These are phyloP conservation scores for Calameuta filiformis DNA, from an alignment of 2,888 invertebrate species.

Conservation along the genomic window DNA sequence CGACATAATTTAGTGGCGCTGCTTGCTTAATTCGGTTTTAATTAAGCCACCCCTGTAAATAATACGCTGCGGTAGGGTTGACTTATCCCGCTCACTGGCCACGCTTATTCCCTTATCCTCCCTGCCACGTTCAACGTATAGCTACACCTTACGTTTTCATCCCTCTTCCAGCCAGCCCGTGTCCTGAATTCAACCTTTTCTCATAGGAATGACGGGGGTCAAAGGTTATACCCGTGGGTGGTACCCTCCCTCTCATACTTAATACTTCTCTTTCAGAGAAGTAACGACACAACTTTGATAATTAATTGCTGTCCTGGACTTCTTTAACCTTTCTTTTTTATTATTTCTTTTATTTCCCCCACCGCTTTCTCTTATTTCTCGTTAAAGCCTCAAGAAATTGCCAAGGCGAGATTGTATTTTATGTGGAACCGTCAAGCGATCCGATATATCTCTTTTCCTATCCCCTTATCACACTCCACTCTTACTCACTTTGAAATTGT, in stretches of 20 bases:
- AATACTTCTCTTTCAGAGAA: neutral
- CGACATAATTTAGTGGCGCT: neutral
- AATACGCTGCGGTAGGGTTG: neutral
- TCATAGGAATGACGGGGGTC: neutral
- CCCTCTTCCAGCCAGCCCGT: neutral
- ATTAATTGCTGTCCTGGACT: neutral
- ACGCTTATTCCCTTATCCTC: neutral
- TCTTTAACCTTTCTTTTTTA: neutral
- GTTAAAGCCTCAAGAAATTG: neutral
- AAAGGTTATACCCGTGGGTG: neutral
- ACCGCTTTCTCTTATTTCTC: neutral
- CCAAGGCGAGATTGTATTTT: neutral
- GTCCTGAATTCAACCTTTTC: neutral
- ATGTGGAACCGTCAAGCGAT: neutral
- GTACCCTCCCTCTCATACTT: neutral
- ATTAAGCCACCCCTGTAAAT: conserved; percentile 9
- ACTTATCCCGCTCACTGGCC: conserved; percentile 4
- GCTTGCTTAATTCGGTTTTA: conserved; percentile 3
- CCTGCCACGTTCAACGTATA: neutral
- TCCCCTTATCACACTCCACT: too few species aligned
- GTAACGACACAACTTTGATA: neutral
- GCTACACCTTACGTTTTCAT: neutral
- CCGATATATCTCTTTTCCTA: too few species aligned
- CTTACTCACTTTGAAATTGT: too few species aligned
- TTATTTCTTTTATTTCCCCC: neutral